phyloP scores from a whole-genome alignment of 2,113 vertebrate genomes.

The Heteronetta atricapilla region DNA sequence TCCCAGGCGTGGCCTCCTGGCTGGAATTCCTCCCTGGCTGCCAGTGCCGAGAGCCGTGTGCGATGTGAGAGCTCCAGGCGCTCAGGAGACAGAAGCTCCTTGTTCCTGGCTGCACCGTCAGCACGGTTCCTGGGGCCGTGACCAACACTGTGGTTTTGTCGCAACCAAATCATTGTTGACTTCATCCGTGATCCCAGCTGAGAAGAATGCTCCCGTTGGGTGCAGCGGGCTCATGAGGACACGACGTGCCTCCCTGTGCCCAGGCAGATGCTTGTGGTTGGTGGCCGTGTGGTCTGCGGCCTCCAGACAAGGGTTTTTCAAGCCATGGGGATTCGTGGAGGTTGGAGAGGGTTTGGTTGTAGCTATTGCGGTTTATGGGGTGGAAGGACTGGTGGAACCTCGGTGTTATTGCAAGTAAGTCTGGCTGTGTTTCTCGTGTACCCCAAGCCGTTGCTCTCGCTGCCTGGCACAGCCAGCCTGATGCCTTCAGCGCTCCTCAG shows the following conservation, averaged over 20 bases:
- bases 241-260: neutral
- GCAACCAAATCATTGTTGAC: neutral
- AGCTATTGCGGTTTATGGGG: neutral
- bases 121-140: neutral
- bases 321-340: neutral
- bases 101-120: slow-evolving; percentile 37
- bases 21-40: slow-evolving; percentile 5
- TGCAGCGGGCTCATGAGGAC: neutral
- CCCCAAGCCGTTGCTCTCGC: neutral
- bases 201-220: slow-evolving; percentile 15
- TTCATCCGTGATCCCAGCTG: slow-evolving; percentile 24
- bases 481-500: neutral
- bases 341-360: neutral
- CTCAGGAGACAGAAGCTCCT: neutral
- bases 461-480: rapidly evolving
- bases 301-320: neutral
- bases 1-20: neutral
- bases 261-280: slow-evolving; percentile 33
- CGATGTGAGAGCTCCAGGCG: neutral
- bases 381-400: neutral
- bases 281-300: neutral
- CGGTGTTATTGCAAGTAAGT: neutral
- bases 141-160: slow-evolving; percentile 29
- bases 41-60: neutral
- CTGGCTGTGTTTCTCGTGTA: neutral